Evolutionary conservation across 2,797 vertebrate genomes (phyloP), one percentile per base, ranked within the genome.

Genomic region (Phrynocephalus forsythii): DNA sequence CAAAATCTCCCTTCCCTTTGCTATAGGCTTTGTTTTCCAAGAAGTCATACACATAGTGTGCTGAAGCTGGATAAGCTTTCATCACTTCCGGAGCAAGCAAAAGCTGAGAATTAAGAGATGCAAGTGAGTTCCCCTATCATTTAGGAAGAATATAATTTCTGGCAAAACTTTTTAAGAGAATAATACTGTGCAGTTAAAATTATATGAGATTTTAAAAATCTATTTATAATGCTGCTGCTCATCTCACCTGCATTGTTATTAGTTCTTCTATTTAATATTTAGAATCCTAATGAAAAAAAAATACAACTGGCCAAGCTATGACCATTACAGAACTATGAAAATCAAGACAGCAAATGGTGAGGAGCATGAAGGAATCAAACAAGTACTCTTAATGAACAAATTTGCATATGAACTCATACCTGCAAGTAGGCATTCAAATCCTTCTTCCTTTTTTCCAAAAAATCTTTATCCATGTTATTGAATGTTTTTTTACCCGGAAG

Each of bases 401-500:
- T 3, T 3, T 63, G 18, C 28, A 38, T 68, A 56, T 38, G 26
- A 44, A 0, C 75, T 56, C 91, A 95, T 96, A 99, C 99, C 97
- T 99, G 99, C 88, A 99, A 96, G 94, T 99, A 99, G 60, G 98
- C 97, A 94, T 99, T 99, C 93, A 99, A 97, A 96, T 99, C 99
- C 92, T 98, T 99, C 95, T 99, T 99, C 88, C 99, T 98, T 94
- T 98, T 99, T 95, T 99, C 99, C 94, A 99, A 95, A 94, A 99
- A 99, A 79, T 99, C 99, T 96, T 97, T 97, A 96, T 99, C 99
- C 99, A 99, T 99, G 91, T 99, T 99, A 96, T 99, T 99, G 94
- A 99, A 99, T 20, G 99, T 99, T 96, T 99, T 99, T 93, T 99
- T 99, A 38, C 99, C 99, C 26, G 99, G 99, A 95, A 99, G 98